Conservation (phyloP, 2,888 invertebrate species). For the Halictus quadricinctus region DNA sequence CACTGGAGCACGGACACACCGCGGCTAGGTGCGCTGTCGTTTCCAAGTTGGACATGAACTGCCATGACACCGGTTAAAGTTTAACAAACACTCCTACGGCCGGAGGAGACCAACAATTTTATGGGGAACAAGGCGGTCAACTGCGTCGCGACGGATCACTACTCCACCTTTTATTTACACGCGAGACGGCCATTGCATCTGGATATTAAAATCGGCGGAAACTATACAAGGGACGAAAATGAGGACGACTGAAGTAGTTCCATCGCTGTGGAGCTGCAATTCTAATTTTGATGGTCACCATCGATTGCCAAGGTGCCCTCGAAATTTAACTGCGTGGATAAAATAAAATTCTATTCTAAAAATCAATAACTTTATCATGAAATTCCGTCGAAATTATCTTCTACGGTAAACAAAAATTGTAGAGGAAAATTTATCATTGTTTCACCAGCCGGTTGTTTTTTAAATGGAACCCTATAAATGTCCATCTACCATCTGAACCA, state of each 20-base stretch:
- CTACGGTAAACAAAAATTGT: no score
- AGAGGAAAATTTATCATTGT: no score
- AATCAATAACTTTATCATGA: no score
- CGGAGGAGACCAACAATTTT: conserved; percentile 40
- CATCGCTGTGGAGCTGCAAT: neutral
- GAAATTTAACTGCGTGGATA: neutral
- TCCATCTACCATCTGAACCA: no score
- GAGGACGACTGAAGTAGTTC: neutral
- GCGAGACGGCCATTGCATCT: neutral
- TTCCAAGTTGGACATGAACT: conserved; percentile 33
- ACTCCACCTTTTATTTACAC: conserved; percentile 34
- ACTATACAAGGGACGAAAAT: neutral
- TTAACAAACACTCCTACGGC: conserved; percentile 49
- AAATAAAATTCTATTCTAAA: neutral
- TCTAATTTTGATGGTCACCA: neutral
- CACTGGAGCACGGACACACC: conserved; percentile 15
- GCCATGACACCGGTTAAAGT: conserved; percentile 49
- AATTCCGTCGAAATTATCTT: no score
- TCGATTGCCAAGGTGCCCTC: neutral
- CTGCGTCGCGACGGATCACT: conserved; percentile 19
- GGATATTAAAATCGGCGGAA: neutral
- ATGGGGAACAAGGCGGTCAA: conserved; percentile 7
- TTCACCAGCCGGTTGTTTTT: no score
- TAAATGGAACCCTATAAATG: no score
- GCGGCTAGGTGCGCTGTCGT: conserved; percentile 21